Conservation (phyloP, 1,140 invertebrate species). For the Tetramorium alpestre region DNA sequence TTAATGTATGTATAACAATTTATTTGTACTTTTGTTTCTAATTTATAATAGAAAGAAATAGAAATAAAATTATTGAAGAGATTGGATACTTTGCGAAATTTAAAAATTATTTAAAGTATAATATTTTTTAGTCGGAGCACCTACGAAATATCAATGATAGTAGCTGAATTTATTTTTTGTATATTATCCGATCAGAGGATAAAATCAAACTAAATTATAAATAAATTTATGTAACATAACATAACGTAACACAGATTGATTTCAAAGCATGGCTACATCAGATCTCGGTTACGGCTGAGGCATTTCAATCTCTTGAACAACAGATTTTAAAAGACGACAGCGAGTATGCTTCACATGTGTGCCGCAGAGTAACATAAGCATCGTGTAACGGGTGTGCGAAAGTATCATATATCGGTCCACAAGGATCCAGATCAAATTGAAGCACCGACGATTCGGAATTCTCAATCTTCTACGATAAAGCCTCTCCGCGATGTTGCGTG, state of each 20-base stretch:
- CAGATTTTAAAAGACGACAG: not conserved
- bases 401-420: not conserved
- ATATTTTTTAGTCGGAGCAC: not conserved
- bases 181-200: not conserved
- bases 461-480: constrained; percentile 13
- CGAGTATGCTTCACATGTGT: constrained; percentile 1
- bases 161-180: not conserved
- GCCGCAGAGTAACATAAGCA: constrained; percentile 7
- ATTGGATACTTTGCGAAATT: not conserved
- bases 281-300: not conserved
- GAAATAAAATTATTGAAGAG: not conserved
- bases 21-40: not conserved
- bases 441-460: not conserved
- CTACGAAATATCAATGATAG: not conserved
- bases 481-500: not conserved
- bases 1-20: not conserved
- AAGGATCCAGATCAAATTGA: not conserved
- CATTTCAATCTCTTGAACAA: not conserved
- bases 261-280: not conserved
- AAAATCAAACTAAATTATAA: not conserved
- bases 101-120: not conserved
- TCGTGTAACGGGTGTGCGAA: constrained; percentile 29
- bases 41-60: not conserved
- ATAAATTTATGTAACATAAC: not conserved
- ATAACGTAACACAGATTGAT: not conserved